phyloP scores from a whole-genome alignment of 2,888 invertebrate genomes.

The Elmis aenea region DNA sequence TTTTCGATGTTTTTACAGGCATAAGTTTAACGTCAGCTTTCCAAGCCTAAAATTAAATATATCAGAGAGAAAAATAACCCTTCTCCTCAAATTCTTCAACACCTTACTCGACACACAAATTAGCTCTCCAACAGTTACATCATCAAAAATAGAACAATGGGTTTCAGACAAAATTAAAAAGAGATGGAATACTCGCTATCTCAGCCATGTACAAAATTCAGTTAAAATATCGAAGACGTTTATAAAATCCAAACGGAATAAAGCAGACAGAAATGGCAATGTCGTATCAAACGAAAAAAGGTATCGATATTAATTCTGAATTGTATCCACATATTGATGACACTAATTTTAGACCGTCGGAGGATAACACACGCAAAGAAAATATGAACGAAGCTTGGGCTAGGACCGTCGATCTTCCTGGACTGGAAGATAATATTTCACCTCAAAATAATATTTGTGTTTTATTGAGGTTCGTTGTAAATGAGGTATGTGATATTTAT shows the following conservation, averaged over 20 bases:
- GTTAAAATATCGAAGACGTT: slow-evolving; percentile 20
- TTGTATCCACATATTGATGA: too few relatives aligned
- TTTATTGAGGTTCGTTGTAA: slow-evolving; percentile 65
- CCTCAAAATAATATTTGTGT: slow-evolving; percentile 69
- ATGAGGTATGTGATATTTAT: slow-evolving; percentile 53
- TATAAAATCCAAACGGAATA: slow-evolving; percentile 19
- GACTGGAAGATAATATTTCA: slow-evolving; percentile 79
- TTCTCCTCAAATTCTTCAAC: slow-evolving; percentile 58
- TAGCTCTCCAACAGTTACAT: too few relatives aligned
- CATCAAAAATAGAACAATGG: too few relatives aligned
- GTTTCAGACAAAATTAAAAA: too few relatives aligned
- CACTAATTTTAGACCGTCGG: slow-evolving; percentile 10
- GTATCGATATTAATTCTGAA: slow-evolving; percentile 6
- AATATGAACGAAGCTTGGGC: slow-evolving; percentile 63
- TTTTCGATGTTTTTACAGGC: too few relatives aligned
- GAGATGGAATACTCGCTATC: slow-evolving; percentile 15
- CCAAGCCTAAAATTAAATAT: slow-evolving; percentile 69
- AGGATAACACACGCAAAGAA: slow-evolving; percentile 26
- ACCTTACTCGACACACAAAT: slow-evolving; percentile 44
- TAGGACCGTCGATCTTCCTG: slow-evolving; percentile 69
- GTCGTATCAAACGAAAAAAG: slow-evolving; percentile 16
- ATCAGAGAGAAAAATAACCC: slow-evolving; percentile 65
- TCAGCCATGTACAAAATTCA: slow-evolving; percentile 22
- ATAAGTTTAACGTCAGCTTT: slow-evolving; percentile 69
- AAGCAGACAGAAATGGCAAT: slow-evolving; percentile 15